phyloP scores from a whole-genome alignment of 2,797 vertebrate species.

The Muscicapa comitata region DNA sequence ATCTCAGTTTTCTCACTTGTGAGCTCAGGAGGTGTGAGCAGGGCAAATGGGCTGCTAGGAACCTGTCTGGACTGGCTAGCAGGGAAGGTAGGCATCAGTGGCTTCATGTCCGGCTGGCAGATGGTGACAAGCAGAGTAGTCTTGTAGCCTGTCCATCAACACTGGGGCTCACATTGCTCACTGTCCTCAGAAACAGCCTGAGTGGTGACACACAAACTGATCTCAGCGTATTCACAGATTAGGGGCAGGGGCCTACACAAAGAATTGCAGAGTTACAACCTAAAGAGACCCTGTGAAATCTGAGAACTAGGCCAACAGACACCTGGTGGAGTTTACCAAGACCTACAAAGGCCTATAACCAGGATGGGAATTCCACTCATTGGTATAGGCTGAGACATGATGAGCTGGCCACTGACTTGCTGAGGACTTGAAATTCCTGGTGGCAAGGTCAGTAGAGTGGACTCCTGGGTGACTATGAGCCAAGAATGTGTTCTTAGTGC shows the following conservation, averaged over 20 bases:
- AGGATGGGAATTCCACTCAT: neutral
- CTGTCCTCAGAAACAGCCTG: neutral
- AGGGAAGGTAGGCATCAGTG: neutral
- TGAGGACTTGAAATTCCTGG: neutral
- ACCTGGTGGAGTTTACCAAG: neutral
- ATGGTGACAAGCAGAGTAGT: neutral
- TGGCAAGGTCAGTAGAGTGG: neutral
- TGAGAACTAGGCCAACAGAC: neutral
- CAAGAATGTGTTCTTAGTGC: accelerated
- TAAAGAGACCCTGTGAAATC: neutral
- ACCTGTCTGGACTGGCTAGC: neutral
- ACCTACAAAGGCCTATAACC: neutral
- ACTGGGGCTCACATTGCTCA: neutral
- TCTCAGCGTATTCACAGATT: neutral
- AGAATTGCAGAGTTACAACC: neutral
- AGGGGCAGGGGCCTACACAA: neutral
- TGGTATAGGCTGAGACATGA: neutral
- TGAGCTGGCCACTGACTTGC: neutral
- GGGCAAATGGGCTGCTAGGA: neutral
- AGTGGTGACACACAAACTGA: neutral
- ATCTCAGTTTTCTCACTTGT: neutral
- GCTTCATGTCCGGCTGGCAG: neutral
- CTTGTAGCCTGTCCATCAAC: neutral
- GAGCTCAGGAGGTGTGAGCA: neutral
- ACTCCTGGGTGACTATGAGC: neutral